Percentiles rank a stretch among this genome's conserved stretches.
These are phyloP conservation scores for Neomicropteryx cornuta DNA, from an alignment of 1,140 invertebrate species.

Conservation along the genomic window DNA sequence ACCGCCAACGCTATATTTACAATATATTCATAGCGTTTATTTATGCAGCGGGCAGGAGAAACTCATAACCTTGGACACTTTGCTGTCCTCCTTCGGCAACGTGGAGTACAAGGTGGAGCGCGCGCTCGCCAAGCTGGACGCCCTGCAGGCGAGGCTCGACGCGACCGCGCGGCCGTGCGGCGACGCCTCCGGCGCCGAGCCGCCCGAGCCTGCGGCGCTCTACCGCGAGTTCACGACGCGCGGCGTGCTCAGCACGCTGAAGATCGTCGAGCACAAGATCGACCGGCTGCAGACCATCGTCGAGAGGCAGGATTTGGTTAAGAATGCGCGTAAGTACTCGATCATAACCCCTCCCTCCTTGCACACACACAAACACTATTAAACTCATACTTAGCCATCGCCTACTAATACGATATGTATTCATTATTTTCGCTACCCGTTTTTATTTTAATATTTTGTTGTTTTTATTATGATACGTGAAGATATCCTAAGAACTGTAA, in stretches of 20 bases:
- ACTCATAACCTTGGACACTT: constrained; percentile 20
- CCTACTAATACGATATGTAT: too few species aligned
- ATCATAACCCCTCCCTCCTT: not conserved
- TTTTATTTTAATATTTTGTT: not conserved
- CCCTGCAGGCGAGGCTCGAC: constrained; percentile 9
- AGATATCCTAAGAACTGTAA: too few species aligned
- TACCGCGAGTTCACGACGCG: constrained; percentile 20
- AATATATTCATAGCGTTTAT: too few species aligned
- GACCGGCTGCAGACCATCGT: constrained; percentile 13
- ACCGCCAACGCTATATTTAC: too few species aligned
- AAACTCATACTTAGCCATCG: not conserved
- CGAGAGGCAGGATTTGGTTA: not conserved
- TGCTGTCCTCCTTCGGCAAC: constrained; percentile 19
- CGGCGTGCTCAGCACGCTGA: constrained; percentile 27
- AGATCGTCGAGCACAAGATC: constrained; percentile 24
- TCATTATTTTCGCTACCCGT: too few species aligned
- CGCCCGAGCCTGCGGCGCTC: constrained; percentile 2
- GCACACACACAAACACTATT: not conserved
- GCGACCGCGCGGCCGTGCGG: constrained; percentile 10
- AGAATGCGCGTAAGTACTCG: not conserved
- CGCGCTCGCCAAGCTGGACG: constrained; percentile 14
- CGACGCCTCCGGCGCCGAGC: not conserved
- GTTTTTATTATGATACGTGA: not conserved
- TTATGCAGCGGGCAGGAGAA: constrained; percentile 30
- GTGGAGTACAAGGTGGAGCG: constrained; percentile 24